Evolutionary conservation across 2,797 vertebrate species (phyloP).

Genomic region (Capromys pilorides): DNA sequence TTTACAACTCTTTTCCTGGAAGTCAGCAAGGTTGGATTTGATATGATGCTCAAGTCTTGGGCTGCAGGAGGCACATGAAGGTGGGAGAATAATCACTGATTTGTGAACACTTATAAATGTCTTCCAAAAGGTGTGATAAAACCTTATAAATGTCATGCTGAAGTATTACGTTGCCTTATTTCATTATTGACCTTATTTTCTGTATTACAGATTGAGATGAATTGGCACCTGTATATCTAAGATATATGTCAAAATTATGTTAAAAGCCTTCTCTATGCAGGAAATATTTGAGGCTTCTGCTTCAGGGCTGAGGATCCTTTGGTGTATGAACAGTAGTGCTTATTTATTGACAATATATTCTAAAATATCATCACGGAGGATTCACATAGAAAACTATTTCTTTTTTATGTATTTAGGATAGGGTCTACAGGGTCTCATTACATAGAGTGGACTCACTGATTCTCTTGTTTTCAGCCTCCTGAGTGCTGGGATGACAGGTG

Average conservation of each 20-base stretch:
- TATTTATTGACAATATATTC: background rate
- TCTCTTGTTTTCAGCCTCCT: too few relatives aligned
- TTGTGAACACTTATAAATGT: background rate
- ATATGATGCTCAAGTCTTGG: background rate
- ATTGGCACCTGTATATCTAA: background rate
- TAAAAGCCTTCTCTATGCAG: background rate
- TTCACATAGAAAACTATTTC: background rate
- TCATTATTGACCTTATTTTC: conserved; percentile 32
- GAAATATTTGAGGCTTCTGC: background rate
- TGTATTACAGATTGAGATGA: conserved; percentile 16
- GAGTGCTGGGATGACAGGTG: too few relatives aligned
- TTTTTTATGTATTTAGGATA: background rate
- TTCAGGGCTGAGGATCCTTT: background rate
- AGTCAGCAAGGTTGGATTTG: background rate
- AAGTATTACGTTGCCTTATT: background rate
- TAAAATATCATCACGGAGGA: background rate
- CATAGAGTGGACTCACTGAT: too few relatives aligned
- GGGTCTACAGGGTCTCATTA: too few relatives aligned
- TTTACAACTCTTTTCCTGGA: background rate
- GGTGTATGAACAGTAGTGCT: background rate
- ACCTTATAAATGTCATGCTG: conserved; percentile 9
- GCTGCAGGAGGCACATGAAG: background rate
- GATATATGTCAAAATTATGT: conserved; percentile 39
- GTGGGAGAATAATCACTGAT: background rate
- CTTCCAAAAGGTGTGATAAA: conserved; percentile 34